phyloP scores from a whole-genome alignment of 92 coral and sea anemone species.

The Isaurus tuberculatus region DNA sequence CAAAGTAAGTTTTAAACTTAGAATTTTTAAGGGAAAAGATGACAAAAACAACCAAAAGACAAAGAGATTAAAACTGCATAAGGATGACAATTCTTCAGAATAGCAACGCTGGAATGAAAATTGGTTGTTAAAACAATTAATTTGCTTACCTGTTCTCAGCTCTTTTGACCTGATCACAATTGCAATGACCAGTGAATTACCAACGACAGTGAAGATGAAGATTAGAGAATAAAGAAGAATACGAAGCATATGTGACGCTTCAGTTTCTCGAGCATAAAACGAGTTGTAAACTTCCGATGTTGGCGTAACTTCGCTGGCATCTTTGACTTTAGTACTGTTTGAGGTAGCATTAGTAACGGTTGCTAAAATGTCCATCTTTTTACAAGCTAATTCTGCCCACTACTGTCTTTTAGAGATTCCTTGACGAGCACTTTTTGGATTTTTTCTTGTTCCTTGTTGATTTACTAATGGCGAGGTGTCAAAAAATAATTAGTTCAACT shows the following conservation, averaged over 20 bases:
- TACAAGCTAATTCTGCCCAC: neutral
- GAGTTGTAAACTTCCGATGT: neutral
- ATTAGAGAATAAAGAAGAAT: conserved; percentile 27
- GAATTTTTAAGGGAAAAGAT: too few species aligned
- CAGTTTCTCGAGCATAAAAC: conserved; percentile 13
- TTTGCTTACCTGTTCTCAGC: conserved; percentile 35
- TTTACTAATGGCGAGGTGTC: conserved; percentile 3
- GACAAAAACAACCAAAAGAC: too few species aligned
- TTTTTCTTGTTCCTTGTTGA: neutral
- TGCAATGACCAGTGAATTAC: conserved; percentile 39
- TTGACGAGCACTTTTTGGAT: neutral
- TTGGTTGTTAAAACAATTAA: neutral
- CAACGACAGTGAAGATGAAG: conserved; percentile 34
- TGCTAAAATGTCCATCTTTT: conserved; percentile 11
- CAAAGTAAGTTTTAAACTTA: too few species aligned
- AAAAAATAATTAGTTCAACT: neutral
- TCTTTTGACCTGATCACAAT: conserved; percentile 39
- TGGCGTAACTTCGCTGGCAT: conserved; percentile 7
- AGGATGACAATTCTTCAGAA: neutral
- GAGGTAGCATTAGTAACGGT: conserved; percentile 1
- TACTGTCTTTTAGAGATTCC: neutral
- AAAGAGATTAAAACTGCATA: too few species aligned
- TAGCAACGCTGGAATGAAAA: neutral
- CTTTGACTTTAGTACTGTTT: neutral
- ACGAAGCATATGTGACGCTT: conserved; percentile 31